Percentiles rank a stretch among this genome's conserved stretches.
phyloP scores from a whole-genome alignment of 2,888 invertebrate genomes.

The Ichneumoninae sp. region DNA sequence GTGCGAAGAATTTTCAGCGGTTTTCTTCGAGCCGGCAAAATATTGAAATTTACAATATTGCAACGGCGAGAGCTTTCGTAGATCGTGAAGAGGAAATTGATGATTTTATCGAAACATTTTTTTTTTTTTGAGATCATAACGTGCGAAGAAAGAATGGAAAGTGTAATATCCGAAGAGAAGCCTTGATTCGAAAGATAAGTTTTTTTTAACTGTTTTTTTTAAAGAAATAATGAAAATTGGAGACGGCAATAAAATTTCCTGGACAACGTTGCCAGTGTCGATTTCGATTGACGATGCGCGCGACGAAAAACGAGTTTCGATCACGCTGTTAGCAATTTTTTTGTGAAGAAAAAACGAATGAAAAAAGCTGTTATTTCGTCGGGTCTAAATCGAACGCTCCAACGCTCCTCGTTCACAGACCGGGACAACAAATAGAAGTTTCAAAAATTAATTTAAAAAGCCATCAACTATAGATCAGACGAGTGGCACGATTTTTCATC shows the following conservation, averaged over 20 bases:
- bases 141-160: background rate
- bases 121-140: background rate
- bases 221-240: background rate
- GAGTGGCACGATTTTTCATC: background rate
- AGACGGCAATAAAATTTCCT: background rate
- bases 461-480: background rate
- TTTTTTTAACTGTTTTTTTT: background rate
- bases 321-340: background rate
- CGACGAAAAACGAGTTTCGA: background rate
- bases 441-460: slow-evolving; percentile 4
- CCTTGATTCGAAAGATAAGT: background rate
- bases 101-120: background rate
- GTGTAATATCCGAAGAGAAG: background rate
- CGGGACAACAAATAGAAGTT: background rate
- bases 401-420: background rate
- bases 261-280: background rate
- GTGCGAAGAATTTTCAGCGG: slow-evolving; percentile 23
- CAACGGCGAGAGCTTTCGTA: background rate
- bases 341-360: background rate
- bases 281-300: background rate
- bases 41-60: background rate
- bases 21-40: background rate
- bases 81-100: background rate
- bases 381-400: background rate
- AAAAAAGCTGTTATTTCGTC: background rate